Base-by-base conservation (phyloP, 2,888 invertebrate genomes). In the Limenitis camilla region DNA sequence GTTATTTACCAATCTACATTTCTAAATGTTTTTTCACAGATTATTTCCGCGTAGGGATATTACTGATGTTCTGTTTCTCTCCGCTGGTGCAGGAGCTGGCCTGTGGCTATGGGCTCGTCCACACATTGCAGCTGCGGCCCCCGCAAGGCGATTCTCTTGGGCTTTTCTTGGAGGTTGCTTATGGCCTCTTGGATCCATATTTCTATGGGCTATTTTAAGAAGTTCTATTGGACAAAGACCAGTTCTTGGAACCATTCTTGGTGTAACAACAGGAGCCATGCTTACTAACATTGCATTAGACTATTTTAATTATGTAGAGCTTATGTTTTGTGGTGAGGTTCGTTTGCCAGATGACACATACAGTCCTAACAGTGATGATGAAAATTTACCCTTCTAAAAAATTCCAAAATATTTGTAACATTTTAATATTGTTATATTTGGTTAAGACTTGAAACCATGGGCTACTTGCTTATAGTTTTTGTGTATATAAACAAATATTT, bases 131-230 rank as follows among this genome's bases (percentile, higher is more conserved):
- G 83, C 84, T n/a, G 89, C 93, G 6, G 76, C 90, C 7, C 89
- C 89, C 30, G 88, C 89, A 53, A 89, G 89, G 59, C 90, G 90
- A 53, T 88, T 91, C 61, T 84, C 90, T 31, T 95, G 92, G 88
- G 94, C 92, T 88, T 94, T 90, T 58, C 68, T 93, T 54, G 94
- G 94, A 47, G 92, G 95, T 40, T 88, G 94, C 7, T 88, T 97
- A 27, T 94, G 97, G 88, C 95, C 95, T 60, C 91, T 97, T 71
- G 97, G 97, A 9, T 96, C 96, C 0, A 93, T 97, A 42, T 89
- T 97, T 52, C 83, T 94, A 58, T 96, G 96, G 94, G 97, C 97
- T 6, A 92, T 97, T 35, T 81, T 95, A 38, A 91, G 96, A 70
- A 93, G 93, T 62, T 87, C 94, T 35, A 84, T 96, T 41, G 94